Evolutionary conservation across 1,140 invertebrate genomes (phyloP), one percentile per base, ranked within the genome.

Genomic region (Drosophila ercepeae): DNA sequence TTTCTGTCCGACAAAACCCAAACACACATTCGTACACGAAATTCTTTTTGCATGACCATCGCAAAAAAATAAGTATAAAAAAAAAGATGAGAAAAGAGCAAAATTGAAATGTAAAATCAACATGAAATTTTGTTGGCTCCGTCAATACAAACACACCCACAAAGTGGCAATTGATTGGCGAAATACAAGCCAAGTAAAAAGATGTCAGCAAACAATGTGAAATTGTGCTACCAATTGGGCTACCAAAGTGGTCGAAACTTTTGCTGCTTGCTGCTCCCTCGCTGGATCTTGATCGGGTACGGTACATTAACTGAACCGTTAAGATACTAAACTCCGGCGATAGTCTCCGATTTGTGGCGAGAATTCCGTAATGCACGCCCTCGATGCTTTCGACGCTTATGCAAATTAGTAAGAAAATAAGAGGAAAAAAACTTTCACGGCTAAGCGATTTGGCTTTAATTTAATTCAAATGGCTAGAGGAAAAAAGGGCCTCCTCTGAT

Each of bases 131-230:
- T 39, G n/a, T 54, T 46, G 45, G 52, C 51, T 46, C 13, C 42
- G 46, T 51, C 50, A 41, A 46, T 25, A 54, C 74, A 53, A 75
- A 83, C 78, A 78, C 74, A 82, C 69, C 75, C 63, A 75, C 64
- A 78, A 79, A 79, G 72, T 86, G 81, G 72, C 81, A 76, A 86
- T 84, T 84, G 79, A 84, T 84, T 84, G 81, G 55, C 72, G 77
- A 81, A 75, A 81, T 73, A 86, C 48, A 32, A 46, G 50, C 14
- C 57, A 50, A 41, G 25, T 18, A 54, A 72, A 76, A 81, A 84
- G 58, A 84, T 84, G 79, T 84, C 61, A 65, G 81, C 67, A 86
- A 72, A 67, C 61, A 84, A 86, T 86, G 72, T 65, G 76, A 84
- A 86, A 79, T 81, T 86, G 76, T 86, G 81, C 72, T 84, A 79